phyloP scores from a whole-genome alignment of 2,888 invertebrate genomes.

The Vanessa cardui region DNA sequence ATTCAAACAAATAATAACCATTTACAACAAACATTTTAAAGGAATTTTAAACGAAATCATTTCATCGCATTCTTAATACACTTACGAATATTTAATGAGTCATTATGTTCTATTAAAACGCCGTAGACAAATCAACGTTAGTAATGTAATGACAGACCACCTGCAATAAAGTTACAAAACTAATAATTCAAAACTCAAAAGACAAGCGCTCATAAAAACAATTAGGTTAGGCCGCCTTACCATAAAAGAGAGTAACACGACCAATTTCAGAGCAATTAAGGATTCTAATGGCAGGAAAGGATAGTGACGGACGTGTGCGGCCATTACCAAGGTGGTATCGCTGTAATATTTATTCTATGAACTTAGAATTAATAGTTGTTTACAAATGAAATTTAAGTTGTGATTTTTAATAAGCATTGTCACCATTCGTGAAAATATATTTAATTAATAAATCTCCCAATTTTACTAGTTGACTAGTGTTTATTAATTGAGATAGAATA shows the following conservation, averaged over 20 bases:
- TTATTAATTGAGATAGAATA: too few relatives aligned
- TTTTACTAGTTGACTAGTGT: too few relatives aligned
- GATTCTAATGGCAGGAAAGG: slow-evolving; percentile 77
- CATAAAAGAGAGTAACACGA: slow-evolving; percentile 78
- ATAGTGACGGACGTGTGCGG: slow-evolving; percentile 61
- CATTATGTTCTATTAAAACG: slow-evolving; percentile 62
- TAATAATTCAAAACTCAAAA: slow-evolving; percentile 68
- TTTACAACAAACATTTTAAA: slow-evolving; percentile 26
- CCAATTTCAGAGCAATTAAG: slow-evolving; percentile 78
- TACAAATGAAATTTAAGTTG: slow-evolving; percentile 5
- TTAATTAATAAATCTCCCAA: too few relatives aligned
- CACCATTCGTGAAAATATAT: too few relatives aligned
- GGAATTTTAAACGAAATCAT: slow-evolving; percentile 30
- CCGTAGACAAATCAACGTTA: slow-evolving; percentile 57
- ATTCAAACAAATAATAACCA: slow-evolving; percentile 8
- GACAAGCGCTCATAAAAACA: slow-evolving; percentile 79
- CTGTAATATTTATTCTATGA: slow-evolving; percentile 39
- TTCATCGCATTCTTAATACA: slow-evolving; percentile 29
- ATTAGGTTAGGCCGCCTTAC: slow-evolving; percentile 80
- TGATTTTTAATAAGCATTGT: background rate
- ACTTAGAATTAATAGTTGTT: slow-evolving; percentile 20
- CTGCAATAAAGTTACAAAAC: slow-evolving; percentile 64
- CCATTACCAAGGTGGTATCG: slow-evolving; percentile 49
- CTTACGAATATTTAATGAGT: slow-evolving; percentile 43
- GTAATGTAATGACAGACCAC: slow-evolving; percentile 70